A percentile compares a stretch with the other conserved stretches of the same genome.
phyloP scores from a whole-genome alignment of 2,888 invertebrate genomes.

The Melangyna quadrimaculata region DNA sequence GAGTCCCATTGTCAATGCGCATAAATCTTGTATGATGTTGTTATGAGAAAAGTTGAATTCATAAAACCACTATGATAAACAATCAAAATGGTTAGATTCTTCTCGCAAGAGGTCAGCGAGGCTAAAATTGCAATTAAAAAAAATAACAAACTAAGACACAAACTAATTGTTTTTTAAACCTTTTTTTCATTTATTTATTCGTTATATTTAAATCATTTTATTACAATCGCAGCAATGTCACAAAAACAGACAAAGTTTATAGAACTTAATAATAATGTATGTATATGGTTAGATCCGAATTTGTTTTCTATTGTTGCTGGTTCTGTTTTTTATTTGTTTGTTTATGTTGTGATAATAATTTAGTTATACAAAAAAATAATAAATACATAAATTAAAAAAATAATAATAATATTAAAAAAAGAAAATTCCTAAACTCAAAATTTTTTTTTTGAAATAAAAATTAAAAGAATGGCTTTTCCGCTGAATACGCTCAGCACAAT shows the following conservation, averaged over 20 bases:
- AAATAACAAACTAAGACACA: background rate
- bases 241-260: constrained; percentile 68
- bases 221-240: constrained; percentile 72
- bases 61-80: too few species aligned
- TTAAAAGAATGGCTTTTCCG: constrained; percentile 59
- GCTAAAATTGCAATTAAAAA: background rate
- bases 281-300: constrained; percentile 59
- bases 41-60: too few species aligned
- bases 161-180: constrained; percentile 28
- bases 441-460: constrained; percentile 61
- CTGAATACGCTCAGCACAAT: constrained; percentile 68
- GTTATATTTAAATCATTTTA: constrained; percentile 67
- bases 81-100: background rate
- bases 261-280: constrained; percentile 65
- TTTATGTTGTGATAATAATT: constrained; percentile 56
- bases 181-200: constrained; percentile 67
- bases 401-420: constrained; percentile 40
- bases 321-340: constrained; percentile 13
- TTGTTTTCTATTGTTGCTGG: constrained; percentile 29
- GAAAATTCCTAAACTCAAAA: constrained; percentile 63
- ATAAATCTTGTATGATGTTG: too few species aligned
- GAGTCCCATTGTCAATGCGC: too few species aligned
- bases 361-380: constrained; percentile 72
- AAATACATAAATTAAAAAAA: constrained; percentile 72
- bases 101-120: background rate